phyloP scores from a whole-genome alignment of 1,140 invertebrate genomes.

The Anastrepha ludens region DNA sequence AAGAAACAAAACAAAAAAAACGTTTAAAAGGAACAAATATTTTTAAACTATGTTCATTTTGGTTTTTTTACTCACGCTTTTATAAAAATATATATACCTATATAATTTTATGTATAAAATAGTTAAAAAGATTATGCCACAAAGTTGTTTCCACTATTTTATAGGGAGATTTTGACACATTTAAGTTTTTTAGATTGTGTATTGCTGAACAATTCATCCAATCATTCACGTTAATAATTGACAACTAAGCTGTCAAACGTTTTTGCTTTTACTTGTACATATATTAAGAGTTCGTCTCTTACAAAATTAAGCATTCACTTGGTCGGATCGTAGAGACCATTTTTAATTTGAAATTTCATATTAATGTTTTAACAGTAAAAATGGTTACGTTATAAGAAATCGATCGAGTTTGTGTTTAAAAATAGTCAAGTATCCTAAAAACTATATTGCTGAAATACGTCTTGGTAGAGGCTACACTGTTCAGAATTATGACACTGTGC shows the following conservation, averaged over 20 bases:
- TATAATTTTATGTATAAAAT: background rate
- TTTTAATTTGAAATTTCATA: too few species aligned
- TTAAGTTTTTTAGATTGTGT: background rate
- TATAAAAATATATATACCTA: slow-evolving; percentile 41
- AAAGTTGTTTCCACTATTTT: background rate
- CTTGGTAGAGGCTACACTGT: too few species aligned
- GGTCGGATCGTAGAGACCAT: too few species aligned
- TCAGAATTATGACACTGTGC: too few species aligned
- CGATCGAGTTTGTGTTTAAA: too few species aligned
- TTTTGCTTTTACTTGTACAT: background rate
- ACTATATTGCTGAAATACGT: too few species aligned
- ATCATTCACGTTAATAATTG: background rate
- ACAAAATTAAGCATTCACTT: too few species aligned
- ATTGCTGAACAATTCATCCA: background rate
- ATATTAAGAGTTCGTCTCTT: too few species aligned
- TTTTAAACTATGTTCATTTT: background rate
- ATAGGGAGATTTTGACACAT: background rate
- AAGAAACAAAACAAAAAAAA: background rate
- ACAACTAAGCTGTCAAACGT: background rate
- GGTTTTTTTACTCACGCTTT: background rate
- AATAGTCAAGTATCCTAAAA: too few species aligned
- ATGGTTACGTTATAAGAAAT: too few species aligned
- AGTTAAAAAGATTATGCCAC: background rate
- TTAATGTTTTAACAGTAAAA: too few species aligned
- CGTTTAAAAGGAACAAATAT: slow-evolving; percentile 8